Percentiles rank a stretch among this genome's conserved stretches.
phyloP scores from a whole-genome alignment of 2,888 invertebrate genomes.

The Lucinisca nassula region DNA sequence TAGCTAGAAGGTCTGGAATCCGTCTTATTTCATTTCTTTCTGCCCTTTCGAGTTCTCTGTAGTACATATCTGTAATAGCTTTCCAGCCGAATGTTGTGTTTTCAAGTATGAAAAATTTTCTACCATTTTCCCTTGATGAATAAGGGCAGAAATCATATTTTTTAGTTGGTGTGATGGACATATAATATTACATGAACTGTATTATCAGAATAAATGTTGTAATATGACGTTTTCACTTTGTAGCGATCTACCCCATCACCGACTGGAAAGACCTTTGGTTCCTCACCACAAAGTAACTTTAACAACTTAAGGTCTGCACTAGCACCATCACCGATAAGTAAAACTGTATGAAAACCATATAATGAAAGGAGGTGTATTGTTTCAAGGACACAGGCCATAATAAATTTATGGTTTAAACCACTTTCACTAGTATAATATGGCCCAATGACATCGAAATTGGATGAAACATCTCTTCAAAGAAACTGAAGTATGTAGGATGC shows the following conservation, averaged over 20 bases:
- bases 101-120: background rate
- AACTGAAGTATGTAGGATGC: background rate
- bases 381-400: background rate
- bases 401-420: background rate
- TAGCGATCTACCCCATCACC: background rate
- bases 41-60: background rate
- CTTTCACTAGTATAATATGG: background rate
- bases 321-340: slow-evolving; percentile 3
- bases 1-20: background rate
- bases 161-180: background rate
- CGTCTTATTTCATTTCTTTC: background rate
- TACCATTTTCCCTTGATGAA: background rate
- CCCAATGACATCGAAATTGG: background rate
- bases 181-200: background rate
- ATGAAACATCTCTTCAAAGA: background rate
- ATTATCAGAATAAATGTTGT: background rate
- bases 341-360: background rate
- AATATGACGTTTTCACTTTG: background rate
- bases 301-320: background rate
- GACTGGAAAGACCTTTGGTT: background rate
- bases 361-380: background rate
- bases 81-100: background rate
- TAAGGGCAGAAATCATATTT: background rate
- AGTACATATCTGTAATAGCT: background rate
- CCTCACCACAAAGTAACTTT: background rate